Evolutionary conservation across 2,888 invertebrate species (phyloP), one percentile per base, ranked within the genome.

Genomic region (Agrochola litura): DNA sequence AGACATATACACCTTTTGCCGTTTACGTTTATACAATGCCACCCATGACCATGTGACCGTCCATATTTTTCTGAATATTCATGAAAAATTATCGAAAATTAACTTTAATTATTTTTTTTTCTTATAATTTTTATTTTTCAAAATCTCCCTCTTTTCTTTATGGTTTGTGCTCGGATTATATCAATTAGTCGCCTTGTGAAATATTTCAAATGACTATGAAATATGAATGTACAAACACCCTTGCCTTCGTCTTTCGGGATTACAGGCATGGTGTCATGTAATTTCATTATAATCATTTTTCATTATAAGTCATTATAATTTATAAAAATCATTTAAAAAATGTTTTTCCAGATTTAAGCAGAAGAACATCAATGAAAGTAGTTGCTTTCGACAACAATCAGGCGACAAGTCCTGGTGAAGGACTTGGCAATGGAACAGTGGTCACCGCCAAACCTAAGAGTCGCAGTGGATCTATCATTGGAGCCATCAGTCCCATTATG

Each of bases 401-500:
- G 60, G 91, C 93, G 0, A 92, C 92, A 1, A 94, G 92, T 69
- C 91, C 95, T 54, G 94, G 93, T 0, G 96, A 96, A 58, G 92
- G 90, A 1, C 86, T 95, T 0, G 90, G 91, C 2, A 95, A 96
- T 74, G 96, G 96, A 14, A 86, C 91, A 0, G 92, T 92, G 0
- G 86, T 91, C 2, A 89, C 88, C 30, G 82, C 87, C 8, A 96
- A 96, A 66, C 96, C 96, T 0, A 97, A 97, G 87, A 97, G 97
- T 83, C 91, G 97, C 19, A 97, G 97, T 77, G 97, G 97, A 0
- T 97, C 97, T 6, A 97, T 97, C 19, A 97, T 97, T 88, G 96
- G 96, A 77, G 97, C 97, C 9, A 96, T 97, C 52, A 97, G 97
- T 77, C 97, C 97, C 74, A 96, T 96, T 14, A 96, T 97, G 96